These are phyloP conservation scores for Fistularia commersonii DNA, from an alignment of 2,797 vertebrate genomes.

Conservation along the genomic window DNA sequence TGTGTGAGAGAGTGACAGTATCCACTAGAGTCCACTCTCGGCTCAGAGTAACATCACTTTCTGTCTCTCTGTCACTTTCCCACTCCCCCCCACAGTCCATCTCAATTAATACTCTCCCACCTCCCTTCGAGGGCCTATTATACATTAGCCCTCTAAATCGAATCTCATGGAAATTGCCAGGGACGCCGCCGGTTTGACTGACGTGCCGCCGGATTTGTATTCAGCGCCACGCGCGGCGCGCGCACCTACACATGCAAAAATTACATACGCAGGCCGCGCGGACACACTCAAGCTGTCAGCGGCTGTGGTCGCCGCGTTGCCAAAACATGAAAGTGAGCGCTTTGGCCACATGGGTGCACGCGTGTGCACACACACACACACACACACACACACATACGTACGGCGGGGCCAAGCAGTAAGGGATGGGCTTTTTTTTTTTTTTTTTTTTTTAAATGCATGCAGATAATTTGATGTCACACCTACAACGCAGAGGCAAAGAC, in stretches of 20 bases:
- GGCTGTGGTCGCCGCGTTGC: constrained; percentile 1
- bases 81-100: constrained; percentile 53
- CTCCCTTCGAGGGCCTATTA: constrained; percentile 64
- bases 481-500: constrained; percentile 14
- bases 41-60: constrained; percentile 49
- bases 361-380: neutral
- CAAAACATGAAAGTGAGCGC: constrained; percentile 10
- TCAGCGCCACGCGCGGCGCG: constrained; percentile 21
- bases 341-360: constrained; percentile 16
- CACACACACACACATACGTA: neutral
- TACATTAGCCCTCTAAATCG: constrained; percentile 69
- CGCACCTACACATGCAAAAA: constrained; percentile 37
- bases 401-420: neutral
- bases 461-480: constrained; percentile 28
- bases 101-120: constrained; percentile 70
- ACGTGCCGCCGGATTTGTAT: constrained; percentile 53
- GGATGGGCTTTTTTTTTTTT: too few relatives aligned
- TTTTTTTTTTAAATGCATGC: constrained; percentile 12
- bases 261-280: constrained; percentile 15
- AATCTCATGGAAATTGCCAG: constrained; percentile 68
- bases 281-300: constrained; percentile 21
- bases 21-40: constrained; percentile 68
- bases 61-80: constrained; percentile 18
- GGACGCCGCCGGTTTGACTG: constrained; percentile 61
- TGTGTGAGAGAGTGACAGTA: constrained; percentile 20